phyloP scores from a whole-genome alignment of 2,113 vertebrate genomes.

The Orthonyx spaldingii region DNA sequence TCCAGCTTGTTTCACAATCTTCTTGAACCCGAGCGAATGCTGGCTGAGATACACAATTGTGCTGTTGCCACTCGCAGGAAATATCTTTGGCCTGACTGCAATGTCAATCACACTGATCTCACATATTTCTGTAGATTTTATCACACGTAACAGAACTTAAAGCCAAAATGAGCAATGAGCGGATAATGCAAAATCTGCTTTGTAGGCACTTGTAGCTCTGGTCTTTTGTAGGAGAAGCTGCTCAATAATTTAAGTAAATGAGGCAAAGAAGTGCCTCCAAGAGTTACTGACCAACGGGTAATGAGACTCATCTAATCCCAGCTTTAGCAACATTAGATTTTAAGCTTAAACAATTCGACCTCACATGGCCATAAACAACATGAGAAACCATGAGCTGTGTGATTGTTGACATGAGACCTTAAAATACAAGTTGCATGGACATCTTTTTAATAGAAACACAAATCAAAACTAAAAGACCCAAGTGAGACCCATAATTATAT shows the following conservation, averaged over 20 bases:
- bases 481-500: background rate
- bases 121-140: slow-evolving; percentile 39
- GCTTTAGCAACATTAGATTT: background rate
- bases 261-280: background rate
- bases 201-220: background rate
- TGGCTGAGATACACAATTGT: background rate
- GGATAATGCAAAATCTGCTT: background rate
- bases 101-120: background rate
- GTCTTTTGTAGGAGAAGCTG: background rate
- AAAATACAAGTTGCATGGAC: background rate
- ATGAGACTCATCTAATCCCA: background rate
- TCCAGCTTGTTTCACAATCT: slow-evolving; percentile 23
- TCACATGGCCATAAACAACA: background rate
- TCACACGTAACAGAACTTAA: background rate
- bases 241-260: background rate
- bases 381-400: background rate
- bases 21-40: background rate
- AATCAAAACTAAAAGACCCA: background rate
- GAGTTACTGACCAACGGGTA: rapidly evolving
- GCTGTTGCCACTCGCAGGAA: slow-evolving; percentile 8
- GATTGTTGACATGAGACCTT: background rate
- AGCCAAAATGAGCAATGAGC: background rate
- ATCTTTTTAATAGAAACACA: background rate
- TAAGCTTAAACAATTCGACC: background rate
- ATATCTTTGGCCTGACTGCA: slow-evolving; percentile 22